These are phyloP conservation scores for Stichodactyla mertensii DNA, from an alignment of 64 coral and sea anemone genomes.

Conservation along the genomic window DNA sequence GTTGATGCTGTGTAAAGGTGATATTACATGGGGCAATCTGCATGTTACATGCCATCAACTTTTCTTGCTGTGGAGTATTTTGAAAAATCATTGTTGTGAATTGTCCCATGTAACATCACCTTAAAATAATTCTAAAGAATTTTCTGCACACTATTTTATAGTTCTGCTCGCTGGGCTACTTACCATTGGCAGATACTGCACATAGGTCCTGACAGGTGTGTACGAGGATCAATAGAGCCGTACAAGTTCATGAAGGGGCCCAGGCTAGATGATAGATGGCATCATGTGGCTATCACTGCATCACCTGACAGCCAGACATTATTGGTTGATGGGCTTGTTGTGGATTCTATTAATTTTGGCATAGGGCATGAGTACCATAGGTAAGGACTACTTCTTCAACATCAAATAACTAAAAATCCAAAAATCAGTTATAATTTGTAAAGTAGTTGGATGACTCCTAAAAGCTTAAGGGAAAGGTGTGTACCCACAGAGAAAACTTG, in stretches of 20 bases:
- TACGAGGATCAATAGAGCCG: conserved; percentile 78
- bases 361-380: conserved; percentile 80
- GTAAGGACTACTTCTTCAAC: conserved; percentile 7
- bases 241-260: conserved; percentile 92
- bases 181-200: conserved; percentile 88
- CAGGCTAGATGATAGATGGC: conserved; percentile 60
- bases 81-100: too few species aligned
- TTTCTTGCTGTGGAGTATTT: too few species aligned
- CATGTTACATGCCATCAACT: too few species aligned
- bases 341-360: conserved; percentile 66
- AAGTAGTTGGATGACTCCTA: too few species aligned
- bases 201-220: conserved; percentile 79
- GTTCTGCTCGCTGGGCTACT: conserved; percentile 53
- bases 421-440: too few species aligned
- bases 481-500: too few species aligned
- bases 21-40: too few species aligned
- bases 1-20: too few species aligned
- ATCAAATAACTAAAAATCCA: too few species aligned
- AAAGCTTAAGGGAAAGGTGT: too few species aligned
- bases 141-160: not conserved
- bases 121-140: not conserved
- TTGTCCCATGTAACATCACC: too few species aligned
- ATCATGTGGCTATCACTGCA: conserved; percentile 81
- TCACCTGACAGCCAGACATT: conserved; percentile 55
- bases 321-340: conserved; percentile 62